These are phyloP conservation scores for Aleiodes sp. DNA, from an alignment of 1,140 invertebrate genomes.

Conservation along the genomic window DNA sequence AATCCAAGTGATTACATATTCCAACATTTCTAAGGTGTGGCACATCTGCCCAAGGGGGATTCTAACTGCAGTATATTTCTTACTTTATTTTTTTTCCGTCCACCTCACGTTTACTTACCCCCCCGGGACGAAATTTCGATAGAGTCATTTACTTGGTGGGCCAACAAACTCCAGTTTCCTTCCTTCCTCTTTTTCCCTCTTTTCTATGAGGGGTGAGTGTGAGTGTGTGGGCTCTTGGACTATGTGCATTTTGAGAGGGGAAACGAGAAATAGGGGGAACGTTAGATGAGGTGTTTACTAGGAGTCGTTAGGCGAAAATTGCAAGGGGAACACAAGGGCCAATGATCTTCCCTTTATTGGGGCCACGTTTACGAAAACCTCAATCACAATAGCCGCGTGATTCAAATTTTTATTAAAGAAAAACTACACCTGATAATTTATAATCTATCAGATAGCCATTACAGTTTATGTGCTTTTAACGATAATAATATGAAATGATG, in stretches of 20 bases:
- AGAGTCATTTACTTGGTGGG: constrained; percentile 30
- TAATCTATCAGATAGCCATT: too few species aligned
- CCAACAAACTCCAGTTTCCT: neutral
- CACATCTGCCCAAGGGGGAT: neutral
- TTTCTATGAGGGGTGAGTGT: neutral
- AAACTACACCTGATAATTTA: neutral
- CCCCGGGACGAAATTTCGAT: constrained; percentile 28
- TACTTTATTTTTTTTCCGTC: constrained; percentile 21
- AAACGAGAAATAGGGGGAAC: neutral
- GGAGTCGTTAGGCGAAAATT: constrained; percentile 33
- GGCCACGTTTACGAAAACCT: constrained; percentile 30
- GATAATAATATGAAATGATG: too few species aligned
- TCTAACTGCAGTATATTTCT: constrained; percentile 4
- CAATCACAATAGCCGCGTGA: constrained; percentile 29
- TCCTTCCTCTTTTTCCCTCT: neutral
- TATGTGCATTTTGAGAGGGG: constrained; percentile 10
- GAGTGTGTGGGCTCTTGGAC: neutral
- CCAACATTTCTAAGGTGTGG: neutral
- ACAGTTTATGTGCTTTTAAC: too few species aligned
- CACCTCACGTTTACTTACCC: neutral
- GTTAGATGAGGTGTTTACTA: constrained; percentile 14
- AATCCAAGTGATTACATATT: constrained; percentile 10
- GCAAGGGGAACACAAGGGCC: neutral
- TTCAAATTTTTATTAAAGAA: constrained; percentile 16
- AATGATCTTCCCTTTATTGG: neutral